These are phyloP conservation scores for Notolabrus celidotus DNA, from an alignment of 2,797 vertebrate species.

Conservation along the genomic window DNA sequence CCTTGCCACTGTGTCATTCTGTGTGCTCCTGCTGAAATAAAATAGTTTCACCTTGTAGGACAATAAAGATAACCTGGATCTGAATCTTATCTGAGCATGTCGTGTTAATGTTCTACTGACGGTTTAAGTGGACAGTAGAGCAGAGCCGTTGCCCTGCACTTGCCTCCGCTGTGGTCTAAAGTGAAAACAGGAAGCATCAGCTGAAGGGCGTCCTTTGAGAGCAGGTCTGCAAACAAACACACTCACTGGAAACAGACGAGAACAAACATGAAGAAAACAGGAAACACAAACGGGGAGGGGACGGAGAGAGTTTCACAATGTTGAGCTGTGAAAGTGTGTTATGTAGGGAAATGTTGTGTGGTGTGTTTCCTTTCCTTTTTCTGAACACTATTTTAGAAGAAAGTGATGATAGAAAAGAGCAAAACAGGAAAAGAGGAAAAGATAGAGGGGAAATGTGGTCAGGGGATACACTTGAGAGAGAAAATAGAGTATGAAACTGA, in stretches of 20 bases:
- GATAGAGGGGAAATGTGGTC: background rate
- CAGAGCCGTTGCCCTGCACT: conserved; percentile 18
- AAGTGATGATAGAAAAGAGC: background rate
- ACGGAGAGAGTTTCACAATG: conserved; percentile 27
- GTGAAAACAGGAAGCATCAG: conserved; percentile 86
- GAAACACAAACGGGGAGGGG: conserved; percentile 53
- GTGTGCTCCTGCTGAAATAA: no score
- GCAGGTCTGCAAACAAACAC: conserved; percentile 79
- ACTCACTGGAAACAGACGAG: conserved; percentile 55
- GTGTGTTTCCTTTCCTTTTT: no score
- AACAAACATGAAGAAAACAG: conserved; percentile 73
- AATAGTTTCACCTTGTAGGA: no score
- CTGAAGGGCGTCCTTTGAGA: conserved; percentile 79
- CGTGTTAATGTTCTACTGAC: background rate
- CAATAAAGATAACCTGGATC: no score
- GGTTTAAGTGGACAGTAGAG: conserved; percentile 22
- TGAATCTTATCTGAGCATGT: no score
- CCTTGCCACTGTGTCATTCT: no score
- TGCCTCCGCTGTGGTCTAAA: conserved; percentile 46
- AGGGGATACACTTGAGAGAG: background rate
- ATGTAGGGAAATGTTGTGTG: conserved; percentile 2
- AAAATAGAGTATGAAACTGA: background rate
- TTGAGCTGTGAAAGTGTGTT: conserved; percentile 20
- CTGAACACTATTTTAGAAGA: no score
- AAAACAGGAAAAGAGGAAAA: conserved; percentile 14